Base-by-base conservation (phyloP, 2,888 invertebrate species). In the Chironomus riparius region DNA sequence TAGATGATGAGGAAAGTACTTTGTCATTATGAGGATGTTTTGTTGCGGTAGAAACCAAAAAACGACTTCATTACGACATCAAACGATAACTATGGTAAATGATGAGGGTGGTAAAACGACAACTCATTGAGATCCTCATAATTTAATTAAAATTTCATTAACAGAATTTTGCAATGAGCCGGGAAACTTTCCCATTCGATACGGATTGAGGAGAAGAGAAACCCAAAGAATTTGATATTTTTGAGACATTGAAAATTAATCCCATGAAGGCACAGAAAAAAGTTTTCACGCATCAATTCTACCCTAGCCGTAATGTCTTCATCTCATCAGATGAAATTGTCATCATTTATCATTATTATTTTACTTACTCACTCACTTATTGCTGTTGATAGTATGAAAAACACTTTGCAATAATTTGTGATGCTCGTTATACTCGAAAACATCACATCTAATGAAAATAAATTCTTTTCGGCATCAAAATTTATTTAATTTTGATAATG, bases 91-190 rank as follows among this genome's bases (percentile, higher is more conserved):
- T 74, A n/a, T 18, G 68, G 13, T 13, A 71, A 70, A 72, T 72
- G 61, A 72, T 56, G 72, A 72, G 72, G 72, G 72, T 72, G 72
- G 28, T 38, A 24, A 68, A 61, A 61, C n/a, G 15, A 21, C 15
- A 62, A 61, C 61, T 62, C 56, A 15, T 71, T 50, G 71, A 72
- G 47, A 65, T 74, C 74, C 38, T 74, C 38, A 61, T 74, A 74
- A 74, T 74, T 74, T 74, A 74, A 74, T 74, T 74, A 74, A 74
- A 74, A 74, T 74, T 74, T 74, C 74, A 74, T 74, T 74, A 74
- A 74, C 68, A 65, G 74, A 62, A n/a, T 28, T 18, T n/a, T 28
- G 15, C 71, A 47, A 22, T 15, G 13, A 70, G 48, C 21, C 12
- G 47, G 22, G 56, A 56, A 71, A 47, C 47, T 15, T 38, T 65